A percentile compares a stretch with the other conserved stretches of the same genome.
These are phyloP conservation scores for Brachionus manjavacas DNA, from an alignment of 1,140 invertebrate genomes.

Conservation along the genomic window DNA sequence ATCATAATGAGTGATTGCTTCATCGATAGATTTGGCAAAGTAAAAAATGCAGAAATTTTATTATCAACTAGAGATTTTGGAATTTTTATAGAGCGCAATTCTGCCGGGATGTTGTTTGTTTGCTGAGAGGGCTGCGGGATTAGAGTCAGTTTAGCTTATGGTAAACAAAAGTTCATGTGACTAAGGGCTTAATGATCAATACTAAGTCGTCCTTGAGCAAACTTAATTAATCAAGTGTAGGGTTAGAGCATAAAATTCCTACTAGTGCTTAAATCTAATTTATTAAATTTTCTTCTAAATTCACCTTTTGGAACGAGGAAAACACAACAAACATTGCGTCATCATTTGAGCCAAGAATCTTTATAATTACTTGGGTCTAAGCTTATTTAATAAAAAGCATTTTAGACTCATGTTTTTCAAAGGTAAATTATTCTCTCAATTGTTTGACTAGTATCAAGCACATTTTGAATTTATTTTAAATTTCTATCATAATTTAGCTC, in stretches of 20 bases:
- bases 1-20: conserved; percentile 26
- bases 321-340: not conserved
- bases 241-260: not conserved
- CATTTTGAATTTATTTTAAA: not conserved
- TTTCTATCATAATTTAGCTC: no score
- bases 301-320: not conserved
- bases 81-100: not conserved
- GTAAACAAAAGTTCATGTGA: not conserved
- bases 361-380: not conserved
- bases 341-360: not conserved
- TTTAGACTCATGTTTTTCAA: not conserved
- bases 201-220: not conserved
- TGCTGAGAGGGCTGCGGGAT: not conserved
- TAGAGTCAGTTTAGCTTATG: not conserved
- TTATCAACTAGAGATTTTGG: not conserved
- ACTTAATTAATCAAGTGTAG: not conserved
- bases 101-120: not conserved
- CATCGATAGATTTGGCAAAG: not conserved
- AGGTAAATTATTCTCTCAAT: not conserved
- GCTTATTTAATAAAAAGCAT: not conserved
- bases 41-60: not conserved
- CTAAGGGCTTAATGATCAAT: not conserved
- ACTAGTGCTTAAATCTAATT: not conserved
- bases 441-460: not conserved
- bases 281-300: not conserved